These are phyloP conservation scores for Anas platyrhynchos DNA, from an alignment of 2,113 vertebrate genomes.

Conservation along the genomic window DNA sequence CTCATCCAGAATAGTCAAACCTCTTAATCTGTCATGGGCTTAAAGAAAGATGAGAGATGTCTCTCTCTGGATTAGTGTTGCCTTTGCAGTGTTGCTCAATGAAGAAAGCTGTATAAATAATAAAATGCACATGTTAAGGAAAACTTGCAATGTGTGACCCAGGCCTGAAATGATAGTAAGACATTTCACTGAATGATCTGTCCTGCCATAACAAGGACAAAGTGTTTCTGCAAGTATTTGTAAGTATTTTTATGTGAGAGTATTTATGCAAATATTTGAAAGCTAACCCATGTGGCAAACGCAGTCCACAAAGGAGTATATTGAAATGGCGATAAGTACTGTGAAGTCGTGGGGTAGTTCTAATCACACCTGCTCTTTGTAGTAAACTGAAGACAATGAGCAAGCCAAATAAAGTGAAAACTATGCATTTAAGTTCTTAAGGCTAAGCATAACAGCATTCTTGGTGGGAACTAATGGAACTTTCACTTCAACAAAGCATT, in stretches of 20 bases:
- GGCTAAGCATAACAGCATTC: background rate
- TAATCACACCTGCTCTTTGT: background rate
- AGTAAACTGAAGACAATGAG: background rate
- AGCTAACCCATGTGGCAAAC: background rate
- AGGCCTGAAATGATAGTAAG: background rate
- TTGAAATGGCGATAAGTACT: background rate
- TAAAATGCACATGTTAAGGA: background rate
- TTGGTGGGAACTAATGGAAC: background rate
- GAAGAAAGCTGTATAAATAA: background rate
- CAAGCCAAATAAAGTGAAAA: background rate
- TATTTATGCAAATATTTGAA: background rate
- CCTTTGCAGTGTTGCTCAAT: background rate
- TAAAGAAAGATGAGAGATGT: background rate
- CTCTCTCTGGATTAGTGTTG: background rate
- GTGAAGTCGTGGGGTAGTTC: background rate
- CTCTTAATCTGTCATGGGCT: background rate
- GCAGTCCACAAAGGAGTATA: background rate
- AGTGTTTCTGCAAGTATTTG: background rate
- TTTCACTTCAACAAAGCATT: background rate
- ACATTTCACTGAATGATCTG: background rate
- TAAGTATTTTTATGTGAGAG: background rate
- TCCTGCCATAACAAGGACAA: background rate
- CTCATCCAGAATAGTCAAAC: background rate
- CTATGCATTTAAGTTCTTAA: background rate
- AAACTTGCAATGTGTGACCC: accelerated